Evolutionary conservation across 2,113 vertebrate genomes (phyloP), one percentile per base, ranked within the genome.

Genomic region (Bubalus kerabau): DNA sequence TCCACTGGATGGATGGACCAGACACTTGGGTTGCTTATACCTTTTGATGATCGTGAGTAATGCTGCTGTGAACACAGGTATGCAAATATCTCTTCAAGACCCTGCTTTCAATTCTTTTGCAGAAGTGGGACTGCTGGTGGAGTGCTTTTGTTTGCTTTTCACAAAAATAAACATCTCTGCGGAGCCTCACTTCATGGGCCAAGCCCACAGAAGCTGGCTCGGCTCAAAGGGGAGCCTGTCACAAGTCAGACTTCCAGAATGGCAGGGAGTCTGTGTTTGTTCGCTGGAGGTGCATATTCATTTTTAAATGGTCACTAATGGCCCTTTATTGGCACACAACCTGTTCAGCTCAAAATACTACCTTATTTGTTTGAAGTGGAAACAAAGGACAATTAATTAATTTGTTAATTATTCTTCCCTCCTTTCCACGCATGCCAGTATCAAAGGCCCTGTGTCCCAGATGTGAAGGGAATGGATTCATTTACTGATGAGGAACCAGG

Each of bases 351-450:
- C 11, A 23, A 71, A 62, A 86, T 78, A 87, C 67, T 14, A 87
- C 60, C 92, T 88, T 91, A 74, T 74, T 71, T 91, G 78, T 93
- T 82, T 95, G 83, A 96, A 95, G 98, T 87, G 46, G 87, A 91
- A 96, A 97, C 24, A 93, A 82, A 92, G 78, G 83, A 56, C 84
- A 43, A 85, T 90, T 91, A 96, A 87, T 98, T 94, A 93, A 97
- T 93, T 78, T 91, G 95, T 85, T 93, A 93, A 91, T 94, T 54
- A 94, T 62, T 46, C 60, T 59, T 67, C 46, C 52, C 60, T 88
- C 83, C 82, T 83, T 83, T 56, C 60, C 5, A 36, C 0, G 0
- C n/a, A 54, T 0, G 13, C 43, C 9, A 71, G 50, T 32, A 95
- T 89, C 95, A 93, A 94, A 98, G 97, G 86, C 91, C 54, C 67